phyloP scores from a whole-genome alignment of 2,113 vertebrate genomes.

The Scopus umbretta region DNA sequence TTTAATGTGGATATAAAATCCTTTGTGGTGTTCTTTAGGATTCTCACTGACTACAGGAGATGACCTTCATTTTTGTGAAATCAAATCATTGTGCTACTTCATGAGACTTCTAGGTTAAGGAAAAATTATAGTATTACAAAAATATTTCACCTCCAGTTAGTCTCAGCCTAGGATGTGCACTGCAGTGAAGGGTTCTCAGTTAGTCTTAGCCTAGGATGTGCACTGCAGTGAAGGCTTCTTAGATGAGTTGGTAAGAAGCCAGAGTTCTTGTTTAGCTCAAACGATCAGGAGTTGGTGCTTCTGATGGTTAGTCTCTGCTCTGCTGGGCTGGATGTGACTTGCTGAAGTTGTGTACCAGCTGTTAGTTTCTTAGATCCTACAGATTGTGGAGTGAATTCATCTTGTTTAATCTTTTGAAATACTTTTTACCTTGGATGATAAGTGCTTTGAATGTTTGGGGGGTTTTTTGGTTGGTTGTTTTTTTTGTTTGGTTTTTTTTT shows the following conservation, averaged over 20 bases:
- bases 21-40: background rate
- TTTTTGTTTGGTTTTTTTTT: no score
- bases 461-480: no score
- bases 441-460: background rate
- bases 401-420: background rate
- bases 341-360: background rate
- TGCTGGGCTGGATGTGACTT: background rate
- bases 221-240: rapidly evolving
- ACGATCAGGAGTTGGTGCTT: background rate
- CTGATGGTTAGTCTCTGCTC: background rate
- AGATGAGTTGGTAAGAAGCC: background rate
- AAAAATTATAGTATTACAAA: background rate
- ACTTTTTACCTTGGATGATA: background rate
- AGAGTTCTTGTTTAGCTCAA: background rate
- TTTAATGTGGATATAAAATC: background rate
- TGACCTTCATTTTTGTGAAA: background rate
- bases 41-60: background rate
- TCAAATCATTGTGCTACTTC: background rate
- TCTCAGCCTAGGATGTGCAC: background rate
- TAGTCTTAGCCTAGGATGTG: background rate
- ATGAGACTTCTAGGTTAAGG: background rate
- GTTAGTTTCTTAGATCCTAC: background rate
- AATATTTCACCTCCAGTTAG: background rate
- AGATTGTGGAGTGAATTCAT: background rate
- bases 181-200: no score